These are phyloP conservation scores for Hemitrygon akajei DNA, from an alignment of 2,797 vertebrate species.

Conservation along the genomic window DNA sequence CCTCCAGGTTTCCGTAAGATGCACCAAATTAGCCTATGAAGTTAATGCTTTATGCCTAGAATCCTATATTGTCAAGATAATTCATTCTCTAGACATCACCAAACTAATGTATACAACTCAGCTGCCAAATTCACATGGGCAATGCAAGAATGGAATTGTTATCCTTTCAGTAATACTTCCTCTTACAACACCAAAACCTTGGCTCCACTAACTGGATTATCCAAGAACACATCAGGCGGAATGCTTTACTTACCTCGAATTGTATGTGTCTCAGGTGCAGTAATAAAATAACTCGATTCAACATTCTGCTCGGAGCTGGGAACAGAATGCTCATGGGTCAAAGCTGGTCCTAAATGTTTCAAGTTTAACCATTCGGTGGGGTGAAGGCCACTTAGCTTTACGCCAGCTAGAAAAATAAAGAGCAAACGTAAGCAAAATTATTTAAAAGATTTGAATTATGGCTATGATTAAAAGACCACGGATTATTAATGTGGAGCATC, in stretches of 20 bases:
- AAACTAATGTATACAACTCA: neutral
- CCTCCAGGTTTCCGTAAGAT: neutral
- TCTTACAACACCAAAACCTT: neutral
- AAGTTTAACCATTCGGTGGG: neutral
- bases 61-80: neutral
- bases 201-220: neutral
- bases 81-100: neutral
- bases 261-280: neutral
- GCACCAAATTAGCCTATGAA: neutral
- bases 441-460: neutral
- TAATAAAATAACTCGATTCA: neutral
- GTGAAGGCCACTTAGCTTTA: conserved; percentile 1
- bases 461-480: neutral
- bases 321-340: neutral
- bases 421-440: neutral
- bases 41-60: neutral
- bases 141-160: neutral
- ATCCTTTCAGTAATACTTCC: neutral
- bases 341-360: neutral
- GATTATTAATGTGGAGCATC: neutral
- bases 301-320: neutral
- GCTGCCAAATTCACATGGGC: neutral
- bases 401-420: neutral
- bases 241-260: conserved; percentile 6
- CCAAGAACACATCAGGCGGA: neutral